Conservation (phyloP, 2,113 vertebrate genomes). For the Aegithalos caudatus region DNA sequence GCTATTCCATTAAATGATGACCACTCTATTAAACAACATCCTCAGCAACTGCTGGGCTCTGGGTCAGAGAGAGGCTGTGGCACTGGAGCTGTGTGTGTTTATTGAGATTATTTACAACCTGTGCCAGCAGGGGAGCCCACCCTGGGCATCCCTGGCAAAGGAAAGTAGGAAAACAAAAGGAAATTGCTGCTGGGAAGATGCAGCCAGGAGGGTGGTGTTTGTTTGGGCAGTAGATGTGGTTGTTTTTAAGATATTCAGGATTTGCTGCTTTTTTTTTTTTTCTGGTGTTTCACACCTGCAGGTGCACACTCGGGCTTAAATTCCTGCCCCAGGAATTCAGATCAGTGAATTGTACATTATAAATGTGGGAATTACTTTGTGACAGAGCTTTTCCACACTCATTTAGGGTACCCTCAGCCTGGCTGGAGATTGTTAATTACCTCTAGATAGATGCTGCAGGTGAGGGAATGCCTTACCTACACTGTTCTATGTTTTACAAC, state of each 20-base stretch:
- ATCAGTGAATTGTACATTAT: rapidly evolving
- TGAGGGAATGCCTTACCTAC: rapidly evolving
- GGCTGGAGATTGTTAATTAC: neutral
- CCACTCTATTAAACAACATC: rapidly evolving
- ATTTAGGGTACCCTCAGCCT: neutral
- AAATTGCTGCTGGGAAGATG: neutral
- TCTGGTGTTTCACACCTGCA: neutral
- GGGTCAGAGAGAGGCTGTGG: neutral
- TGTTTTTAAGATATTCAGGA: neutral
- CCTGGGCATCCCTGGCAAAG: neutral
- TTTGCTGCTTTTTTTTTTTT: neutral
- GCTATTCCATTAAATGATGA: neutral
- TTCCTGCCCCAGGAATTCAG: neutral
- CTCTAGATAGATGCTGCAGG: neutral
- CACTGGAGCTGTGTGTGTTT: neutral
- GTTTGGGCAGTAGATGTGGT: neutral
- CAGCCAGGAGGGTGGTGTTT: neutral
- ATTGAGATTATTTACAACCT: neutral
- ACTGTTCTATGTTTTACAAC: rapidly evolving
- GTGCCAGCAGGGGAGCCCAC: neutral
- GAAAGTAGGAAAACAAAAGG: neutral
- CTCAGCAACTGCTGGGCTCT: neutral
- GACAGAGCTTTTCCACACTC: neutral
- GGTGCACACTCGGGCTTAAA: rapidly evolving
- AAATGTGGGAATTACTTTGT: neutral